Base-by-base conservation (phyloP, 2,113 vertebrate genomes). In the Cyprinus carpio region DNA sequence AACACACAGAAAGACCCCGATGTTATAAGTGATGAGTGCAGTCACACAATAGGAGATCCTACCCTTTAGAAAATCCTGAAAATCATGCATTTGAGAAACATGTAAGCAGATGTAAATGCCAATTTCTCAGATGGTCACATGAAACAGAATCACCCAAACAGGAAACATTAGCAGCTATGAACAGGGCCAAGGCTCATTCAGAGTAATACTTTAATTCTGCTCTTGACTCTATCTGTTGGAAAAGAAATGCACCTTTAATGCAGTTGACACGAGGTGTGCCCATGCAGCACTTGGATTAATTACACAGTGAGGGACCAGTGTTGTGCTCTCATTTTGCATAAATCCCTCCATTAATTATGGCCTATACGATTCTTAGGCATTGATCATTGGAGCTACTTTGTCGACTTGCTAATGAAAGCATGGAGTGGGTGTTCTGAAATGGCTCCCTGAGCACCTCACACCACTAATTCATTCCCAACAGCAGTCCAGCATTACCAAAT, bases 331-430 rank as follows among this genome's bases (percentile, higher is more conserved):
- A 82, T 88, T 81, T 88, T 88, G 89, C 75, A 81, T 77, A 89
- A 88, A 86, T 79, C 87, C 16, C 43, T 20, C 75, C 71, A 87
- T 91, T 85, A 86, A 86, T 86, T 88, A 89, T 16, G 12, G 65
- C 13, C 85, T 71, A 83, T 92, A 79, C 89, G 60, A 51, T 37
- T 71, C 67, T 85, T 69, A 89, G 87, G 72, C 78, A 67, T 90
- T 82, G 89, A 89, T 89, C 87, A 9, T 23, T 79, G 85, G 49
- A 84, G 77, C 27, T 51, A 80, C 60, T 90, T 49, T 67, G 78
- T 83, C 84, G 62, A 88, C 83, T 88, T 81, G 83, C 84, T 90
- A 84, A 93, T 93, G 88, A 88, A 87, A 90, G 85, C 85, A 89
- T 74, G 27, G 54, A 86, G 80, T 88, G 78, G 75, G 84, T 54